These are phyloP conservation scores for Paraescarpia echinospica DNA, from an alignment of 1,140 invertebrate genomes.

Conservation along the genomic window DNA sequence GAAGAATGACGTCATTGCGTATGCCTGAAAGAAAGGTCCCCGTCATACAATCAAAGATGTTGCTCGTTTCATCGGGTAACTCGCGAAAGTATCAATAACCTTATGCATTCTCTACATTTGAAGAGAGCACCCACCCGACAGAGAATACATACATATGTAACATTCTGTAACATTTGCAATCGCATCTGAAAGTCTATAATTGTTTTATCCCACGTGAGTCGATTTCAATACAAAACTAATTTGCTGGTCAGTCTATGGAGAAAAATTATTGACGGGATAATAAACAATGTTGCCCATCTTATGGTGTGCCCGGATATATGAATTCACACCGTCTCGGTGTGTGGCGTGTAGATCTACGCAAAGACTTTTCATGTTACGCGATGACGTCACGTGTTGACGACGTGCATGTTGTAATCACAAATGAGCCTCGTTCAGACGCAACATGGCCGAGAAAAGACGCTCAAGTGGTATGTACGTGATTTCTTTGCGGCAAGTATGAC, in stretches of 20 bases:
- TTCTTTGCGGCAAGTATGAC: too few species aligned
- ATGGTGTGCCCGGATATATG: too few species aligned
- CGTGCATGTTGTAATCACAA: neutral
- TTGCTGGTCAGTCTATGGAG: neutral
- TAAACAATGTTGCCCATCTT: neutral
- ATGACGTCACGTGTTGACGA: neutral
- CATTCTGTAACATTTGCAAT: too few species aligned
- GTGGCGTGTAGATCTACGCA: neutral
- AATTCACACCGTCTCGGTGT: neutral
- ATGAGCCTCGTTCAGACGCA: neutral
- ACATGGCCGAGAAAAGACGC: too few species aligned
- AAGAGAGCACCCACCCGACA: neutral
- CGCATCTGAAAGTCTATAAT: too few species aligned
- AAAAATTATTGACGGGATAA: neutral
- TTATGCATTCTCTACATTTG: neutral
- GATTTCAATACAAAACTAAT: too few species aligned
- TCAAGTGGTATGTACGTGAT: neutral
- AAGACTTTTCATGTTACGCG: too few species aligned
- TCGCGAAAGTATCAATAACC: too few species aligned
- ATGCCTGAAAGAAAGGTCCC: conserved; percentile 27
- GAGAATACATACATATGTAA: too few species aligned
- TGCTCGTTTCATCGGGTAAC: too few species aligned
- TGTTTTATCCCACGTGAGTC: too few species aligned
- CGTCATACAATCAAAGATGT: too few species aligned
- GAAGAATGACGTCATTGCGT: conserved; percentile 31